Conservation (phyloP, 2,113 vertebrate genomes). For the Pomatorhinus ruficollis region DNA sequence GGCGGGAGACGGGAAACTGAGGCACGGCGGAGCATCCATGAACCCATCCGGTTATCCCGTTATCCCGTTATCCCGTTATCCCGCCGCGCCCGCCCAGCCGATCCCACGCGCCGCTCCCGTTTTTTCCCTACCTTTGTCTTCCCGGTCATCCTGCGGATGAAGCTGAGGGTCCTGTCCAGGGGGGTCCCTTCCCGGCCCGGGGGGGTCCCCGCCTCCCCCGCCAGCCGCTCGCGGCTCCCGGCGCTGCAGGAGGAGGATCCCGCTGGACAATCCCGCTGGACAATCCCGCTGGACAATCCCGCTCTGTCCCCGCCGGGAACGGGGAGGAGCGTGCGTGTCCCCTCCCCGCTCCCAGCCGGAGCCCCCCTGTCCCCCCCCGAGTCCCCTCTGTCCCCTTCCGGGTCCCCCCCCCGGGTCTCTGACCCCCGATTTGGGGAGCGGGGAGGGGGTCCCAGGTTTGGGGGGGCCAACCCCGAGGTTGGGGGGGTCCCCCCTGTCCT, state of each 20-base stretch:
- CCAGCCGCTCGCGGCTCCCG: conserved; percentile 68
- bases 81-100: background rate
- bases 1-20: background rate
- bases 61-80: background rate
- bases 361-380: background rate
- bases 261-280: background rate
- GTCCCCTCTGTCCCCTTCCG: background rate
- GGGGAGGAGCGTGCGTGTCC: conserved; percentile 24
- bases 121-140: conserved; percentile 75
- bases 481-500: no score
- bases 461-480: no score
- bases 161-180: conserved; percentile 79
- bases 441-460: background rate
- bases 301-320: background rate
- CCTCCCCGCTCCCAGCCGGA: background rate
- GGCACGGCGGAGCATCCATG: background rate
- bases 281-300: background rate
- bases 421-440: background rate
- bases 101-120: background rate
- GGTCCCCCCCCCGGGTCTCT: background rate
- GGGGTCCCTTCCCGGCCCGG: conserved; percentile 30
- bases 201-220: conserved; percentile 6
- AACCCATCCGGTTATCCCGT: background rate
- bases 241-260: conserved; percentile 7
- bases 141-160: conserved; percentile 79